Base-by-base conservation (phyloP, 2,797 vertebrate species). In the Staurois parvus region DNA sequence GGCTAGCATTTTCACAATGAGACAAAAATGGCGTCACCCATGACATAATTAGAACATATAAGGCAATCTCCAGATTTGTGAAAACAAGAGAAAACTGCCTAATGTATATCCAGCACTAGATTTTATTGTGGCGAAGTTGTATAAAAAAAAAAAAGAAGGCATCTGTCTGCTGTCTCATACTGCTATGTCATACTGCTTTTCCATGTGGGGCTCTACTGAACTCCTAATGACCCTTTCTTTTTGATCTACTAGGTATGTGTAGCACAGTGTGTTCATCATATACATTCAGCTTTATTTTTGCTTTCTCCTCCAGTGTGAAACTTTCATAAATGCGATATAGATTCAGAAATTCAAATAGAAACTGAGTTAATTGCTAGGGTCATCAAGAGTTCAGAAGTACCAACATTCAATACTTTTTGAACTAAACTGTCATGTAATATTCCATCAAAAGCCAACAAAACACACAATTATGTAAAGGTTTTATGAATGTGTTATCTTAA, bases 271-370 rank as follows among this genome's bases (percentile, higher is more conserved):
- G 28, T 1, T 67, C 64, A 67, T 67, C 64, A 67, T 30, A 28
- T 67, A 30, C 28, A 67, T 67, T 67, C 9, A 4, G n/a, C 28
- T 67, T 67, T 29, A 29, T 15, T 67, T 67, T 67, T 28, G 28
- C 4, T 67, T 12, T 67, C 28, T 67, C 10, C 28, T 67, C 28
- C 64, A 67, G 64, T 67, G 12, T 67, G 64, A 28, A 29, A 13
- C 64, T 29, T 67, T 29, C 28, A 12, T 67, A 30, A 26, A 67
- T 67, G 15, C 13, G 26, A 67, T 29, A 11, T 15, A 67, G 28
- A 26, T 64, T 64, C 62, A 64, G n/a, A 64, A 64, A n/a, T 64
- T 64, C 62, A 64, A 64, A 64, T 26, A 64, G 24, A 64, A 62
- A 45, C 13, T 2, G 6, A 17, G 15, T 17, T 17, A 52, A 52